Evolutionary conservation across 2,888 invertebrate genomes (phyloP), one percentile per base, ranked within the genome.

Genomic region (Embidobia sp.): DNA sequence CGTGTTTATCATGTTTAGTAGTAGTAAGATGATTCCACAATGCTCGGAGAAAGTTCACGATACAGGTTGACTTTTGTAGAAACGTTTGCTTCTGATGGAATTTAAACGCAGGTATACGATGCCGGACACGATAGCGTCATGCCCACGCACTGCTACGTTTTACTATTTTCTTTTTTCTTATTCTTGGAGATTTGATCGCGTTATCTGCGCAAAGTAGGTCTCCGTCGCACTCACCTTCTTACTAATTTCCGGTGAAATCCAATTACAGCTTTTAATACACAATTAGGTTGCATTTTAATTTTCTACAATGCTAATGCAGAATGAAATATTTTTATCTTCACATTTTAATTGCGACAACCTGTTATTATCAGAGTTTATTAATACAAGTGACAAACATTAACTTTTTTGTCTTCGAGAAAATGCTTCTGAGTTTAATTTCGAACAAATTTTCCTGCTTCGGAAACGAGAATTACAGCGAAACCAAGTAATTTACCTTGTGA

Each of bases 221-320:
- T 77, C 46, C 77, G 69, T 63, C 49, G 57, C 72, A 69, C 78
- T 79, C 74, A 57, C 77, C 76, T 75, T 77, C 70, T 73, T 74
- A 73, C 78, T 79, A 82, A 85, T 84, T 84, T 84, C 84, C 83
- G 85, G 85, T 82, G 83, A 85, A 83, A 85, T 81, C 79, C 80
- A 82, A 82, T 84, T 82, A 79, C 74, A 57, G 79, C 79, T 80
- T 70, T 82, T 83, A 69, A 74, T 81, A 77, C 83, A 63, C 59
- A 70, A 74, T 78, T 73, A 70, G 67, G 67, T 57, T 59, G 72
- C 42, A 63, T 73, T 67, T 63, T 40, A 77, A 64, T 72, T 72
- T 73, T 48, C 31, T 27, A 49, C 74, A 55, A 66, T 74, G 51
- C 44, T 74, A 19, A 55, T 48, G 26, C 55, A 16, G 5, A 59